Evolutionary conservation across 2,888 invertebrate species (phyloP), one percentile per base, ranked within the genome.

Genomic region (Nemotelus nigrinus): DNA sequence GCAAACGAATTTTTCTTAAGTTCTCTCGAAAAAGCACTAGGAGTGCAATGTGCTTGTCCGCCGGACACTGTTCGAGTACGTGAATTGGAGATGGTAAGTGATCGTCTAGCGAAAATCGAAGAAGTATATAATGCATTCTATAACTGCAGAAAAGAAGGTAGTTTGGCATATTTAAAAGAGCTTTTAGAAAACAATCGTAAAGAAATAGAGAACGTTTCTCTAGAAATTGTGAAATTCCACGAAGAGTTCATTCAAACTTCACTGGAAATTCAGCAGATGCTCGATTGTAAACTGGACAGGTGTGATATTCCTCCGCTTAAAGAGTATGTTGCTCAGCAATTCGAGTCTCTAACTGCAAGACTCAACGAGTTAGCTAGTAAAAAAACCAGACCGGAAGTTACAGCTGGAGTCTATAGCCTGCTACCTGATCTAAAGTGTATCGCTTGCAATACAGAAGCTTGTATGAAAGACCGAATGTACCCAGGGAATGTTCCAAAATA

Each of bases 261-360:
- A 84, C 84, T 84, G 80, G 86, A 87, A 78, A 80, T 87, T 64
- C 86, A 87, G 82, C 86, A 86, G 2, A 87, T 87, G 84, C 79
- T 87, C 39, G 87, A 86, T 70, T 81, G 83, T 3, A 87, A 87
- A 77, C 71, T 87, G 78, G 85, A 87, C 71, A 87, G 86, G 76
- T 81, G 84, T 0, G 84, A 86, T 60, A 83, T 87, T 78, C 86
- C 86, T 44, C 82, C 85, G 0, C 77, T 86, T 2, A 86, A 87
- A 78, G 39, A 74, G n/a, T 74, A 44, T 84, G 83, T 63, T 85
- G 83, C 58, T 82, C 85, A 25, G 80, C 80, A 3, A 83, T 84
- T 77, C 83, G 82, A 4, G 82, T 85, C 72, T 79, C 80, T 3
- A 79, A 80, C 2, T 2, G 82, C 84, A 2, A 3, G 2, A 0